Conservation (phyloP, 2,113 vertebrate genomes). For the Muscicapa adusta region DNA sequence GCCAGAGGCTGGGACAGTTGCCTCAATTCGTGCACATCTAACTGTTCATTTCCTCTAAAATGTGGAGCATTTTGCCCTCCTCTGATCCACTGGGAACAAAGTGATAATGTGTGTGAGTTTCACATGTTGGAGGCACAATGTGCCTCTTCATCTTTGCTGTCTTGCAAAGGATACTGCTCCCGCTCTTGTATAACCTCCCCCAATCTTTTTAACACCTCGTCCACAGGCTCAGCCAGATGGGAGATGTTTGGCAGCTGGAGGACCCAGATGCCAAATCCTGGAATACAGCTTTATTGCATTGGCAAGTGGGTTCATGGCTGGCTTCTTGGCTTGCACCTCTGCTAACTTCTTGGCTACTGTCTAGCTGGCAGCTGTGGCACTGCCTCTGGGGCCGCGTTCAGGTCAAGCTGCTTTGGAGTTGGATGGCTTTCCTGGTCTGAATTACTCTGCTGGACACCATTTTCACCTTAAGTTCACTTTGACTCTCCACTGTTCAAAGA, state of each 20-base stretch:
- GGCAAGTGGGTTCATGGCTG: neutral
- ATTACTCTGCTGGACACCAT: neutral
- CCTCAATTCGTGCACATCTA: neutral
- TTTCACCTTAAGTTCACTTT: neutral
- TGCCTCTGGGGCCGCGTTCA: neutral
- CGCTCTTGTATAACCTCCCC: neutral
- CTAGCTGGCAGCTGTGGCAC: neutral
- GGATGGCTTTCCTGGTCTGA: neutral
- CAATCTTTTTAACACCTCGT: neutral
- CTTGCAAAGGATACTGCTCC: neutral
- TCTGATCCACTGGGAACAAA: neutral
- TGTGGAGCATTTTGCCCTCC: neutral
- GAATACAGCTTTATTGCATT: neutral
- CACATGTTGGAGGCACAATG: fast-evolving
- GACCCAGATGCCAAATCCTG: conserved; percentile 4
- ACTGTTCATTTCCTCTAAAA: neutral
- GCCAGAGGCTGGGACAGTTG: neutral
- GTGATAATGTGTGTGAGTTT: neutral
- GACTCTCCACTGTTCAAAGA: neutral
- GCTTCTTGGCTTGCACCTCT: conserved; percentile 18
- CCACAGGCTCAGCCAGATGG: neutral
- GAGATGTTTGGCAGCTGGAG: conserved; percentile 37
- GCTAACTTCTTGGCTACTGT: neutral
- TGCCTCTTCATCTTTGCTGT: neutral
- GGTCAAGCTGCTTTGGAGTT: neutral